A percentile compares a stretch with the other conserved stretches of the same genome.
Conservation (phyloP, 2,888 invertebrate genomes). For the Stomorhina lunata region DNA sequence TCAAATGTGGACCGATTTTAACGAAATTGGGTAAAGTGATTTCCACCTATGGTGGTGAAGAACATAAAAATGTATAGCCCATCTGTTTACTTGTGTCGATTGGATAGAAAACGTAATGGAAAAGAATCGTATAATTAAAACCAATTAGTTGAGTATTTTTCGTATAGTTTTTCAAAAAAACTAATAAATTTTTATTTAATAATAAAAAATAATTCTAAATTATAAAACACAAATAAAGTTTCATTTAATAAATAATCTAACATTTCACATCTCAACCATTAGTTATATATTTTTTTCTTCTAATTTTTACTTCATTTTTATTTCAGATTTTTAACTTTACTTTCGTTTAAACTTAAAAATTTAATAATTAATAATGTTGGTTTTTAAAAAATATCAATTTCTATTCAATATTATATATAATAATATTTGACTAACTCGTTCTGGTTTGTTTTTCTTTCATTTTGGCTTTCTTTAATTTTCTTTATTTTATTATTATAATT, state of each 20-base stretch:
- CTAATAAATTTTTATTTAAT: constrained; percentile 35
- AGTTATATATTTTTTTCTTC: background rate
- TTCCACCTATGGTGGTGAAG: too few species aligned
- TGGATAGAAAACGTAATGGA: too few species aligned
- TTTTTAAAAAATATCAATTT: constrained; percentile 28
- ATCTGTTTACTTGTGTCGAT: too few species aligned
- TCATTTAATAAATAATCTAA: constrained; percentile 13
- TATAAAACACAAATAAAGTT: constrained; percentile 34
- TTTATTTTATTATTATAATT: background rate
- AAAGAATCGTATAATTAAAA: constrained; percentile 20
- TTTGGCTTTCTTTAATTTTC: background rate
- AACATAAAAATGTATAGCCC: too few species aligned
- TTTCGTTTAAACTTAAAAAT: constrained; percentile 45
- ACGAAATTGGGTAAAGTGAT: too few species aligned
- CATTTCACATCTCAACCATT: constrained; percentile 14
- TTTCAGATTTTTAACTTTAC: background rate
- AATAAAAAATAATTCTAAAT: constrained; percentile 36
- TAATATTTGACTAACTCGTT: constrained; percentile 5
- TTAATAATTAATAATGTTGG: constrained; percentile 16
- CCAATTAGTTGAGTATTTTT: background rate
- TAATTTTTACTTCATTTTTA: constrained; percentile 14
- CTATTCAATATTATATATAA: too few species aligned
- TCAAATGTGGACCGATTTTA: too few species aligned
- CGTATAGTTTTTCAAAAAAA: constrained; percentile 37
- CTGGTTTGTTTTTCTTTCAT: constrained; percentile 39